Percentiles rank a stretch among this genome's conserved stretches.
Conservation (phyloP, 2,888 invertebrate species). For the Schrankia costaestrigalis region DNA sequence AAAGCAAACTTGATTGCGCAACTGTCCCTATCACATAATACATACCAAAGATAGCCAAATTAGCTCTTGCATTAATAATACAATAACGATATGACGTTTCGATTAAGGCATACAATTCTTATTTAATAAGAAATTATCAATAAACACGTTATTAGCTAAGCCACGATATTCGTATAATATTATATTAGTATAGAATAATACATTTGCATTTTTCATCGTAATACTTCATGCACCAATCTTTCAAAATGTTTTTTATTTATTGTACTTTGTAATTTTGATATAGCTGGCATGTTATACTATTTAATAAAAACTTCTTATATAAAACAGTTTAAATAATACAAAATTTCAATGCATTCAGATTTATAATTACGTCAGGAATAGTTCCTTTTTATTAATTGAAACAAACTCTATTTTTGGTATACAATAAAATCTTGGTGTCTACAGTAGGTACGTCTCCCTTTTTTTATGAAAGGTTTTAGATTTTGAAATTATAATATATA, state of each 20-base stretch:
- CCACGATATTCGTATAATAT: constrained; percentile 36
- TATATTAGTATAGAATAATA: constrained; percentile 8
- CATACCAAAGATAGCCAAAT: constrained; percentile 6
- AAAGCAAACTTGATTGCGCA: too few species aligned
- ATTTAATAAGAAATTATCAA: constrained; percentile 70
- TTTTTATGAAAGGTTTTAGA: too few species aligned
- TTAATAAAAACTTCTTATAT: too few species aligned
- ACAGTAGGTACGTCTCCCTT: too few species aligned
- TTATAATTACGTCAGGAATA: too few species aligned
- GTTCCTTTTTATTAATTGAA: too few species aligned
- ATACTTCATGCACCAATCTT: constrained; percentile 45
- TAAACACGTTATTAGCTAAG: constrained; percentile 54
- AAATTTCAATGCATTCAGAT: too few species aligned
- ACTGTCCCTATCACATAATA: constrained; percentile 1
- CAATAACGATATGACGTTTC: constrained; percentile 77
- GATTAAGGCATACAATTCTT: constrained; percentile 77
- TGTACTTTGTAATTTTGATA: constrained; percentile 36
- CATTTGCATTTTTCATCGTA: constrained; percentile 20
- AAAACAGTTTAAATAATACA: too few species aligned
- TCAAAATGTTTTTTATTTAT: constrained; percentile 27
- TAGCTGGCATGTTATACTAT: constrained; percentile 12
- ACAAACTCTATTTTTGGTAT: too few species aligned
- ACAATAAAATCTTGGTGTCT: too few species aligned
- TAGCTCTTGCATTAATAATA: constrained; percentile 65
- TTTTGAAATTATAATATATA: too few species aligned